Conservation (phyloP, 2,888 invertebrate genomes). For the Pteria penguin region DNA sequence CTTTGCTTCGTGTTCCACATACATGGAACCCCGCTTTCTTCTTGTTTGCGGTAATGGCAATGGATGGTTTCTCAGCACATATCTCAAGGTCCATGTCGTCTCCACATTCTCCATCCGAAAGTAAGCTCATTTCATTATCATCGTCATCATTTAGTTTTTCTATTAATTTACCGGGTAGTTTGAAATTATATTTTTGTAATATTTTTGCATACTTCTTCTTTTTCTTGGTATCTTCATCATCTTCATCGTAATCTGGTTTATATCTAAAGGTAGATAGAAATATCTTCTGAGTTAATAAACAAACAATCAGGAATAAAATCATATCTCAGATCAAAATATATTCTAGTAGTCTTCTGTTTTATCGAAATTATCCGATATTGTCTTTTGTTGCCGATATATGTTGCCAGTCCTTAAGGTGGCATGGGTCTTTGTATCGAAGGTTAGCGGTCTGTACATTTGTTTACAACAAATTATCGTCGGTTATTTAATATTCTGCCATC, state of each 20-base stretch:
- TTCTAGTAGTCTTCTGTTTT: too few relatives aligned
- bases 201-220: too few relatives aligned
- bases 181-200: too few relatives aligned
- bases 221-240: not conserved
- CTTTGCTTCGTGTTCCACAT: not conserved
- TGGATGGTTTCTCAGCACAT: slow-evolving; percentile 26
- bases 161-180: too few relatives aligned
- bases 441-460: too few relatives aligned
- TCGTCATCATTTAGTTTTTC: slow-evolving; percentile 1
- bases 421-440: too few relatives aligned
- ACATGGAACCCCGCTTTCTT: not conserved
- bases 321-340: too few relatives aligned
- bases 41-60: slow-evolving; percentile 14
- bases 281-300: not conserved
- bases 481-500: too few relatives aligned
- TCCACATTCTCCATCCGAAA: slow-evolving; percentile 30
- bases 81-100: not conserved
- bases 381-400: too few relatives aligned
- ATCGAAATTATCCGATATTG: too few relatives aligned
- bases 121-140: slow-evolving; percentile 6
- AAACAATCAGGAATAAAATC: not conserved
- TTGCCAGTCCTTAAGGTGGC: too few relatives aligned
- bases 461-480: too few relatives aligned
- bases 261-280: not conserved
- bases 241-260: not conserved